Evolutionary conservation across 1,140 invertebrate genomes (phyloP), one percentile per base, ranked within the genome.

Genomic region (Nixonia krombeini): DNA sequence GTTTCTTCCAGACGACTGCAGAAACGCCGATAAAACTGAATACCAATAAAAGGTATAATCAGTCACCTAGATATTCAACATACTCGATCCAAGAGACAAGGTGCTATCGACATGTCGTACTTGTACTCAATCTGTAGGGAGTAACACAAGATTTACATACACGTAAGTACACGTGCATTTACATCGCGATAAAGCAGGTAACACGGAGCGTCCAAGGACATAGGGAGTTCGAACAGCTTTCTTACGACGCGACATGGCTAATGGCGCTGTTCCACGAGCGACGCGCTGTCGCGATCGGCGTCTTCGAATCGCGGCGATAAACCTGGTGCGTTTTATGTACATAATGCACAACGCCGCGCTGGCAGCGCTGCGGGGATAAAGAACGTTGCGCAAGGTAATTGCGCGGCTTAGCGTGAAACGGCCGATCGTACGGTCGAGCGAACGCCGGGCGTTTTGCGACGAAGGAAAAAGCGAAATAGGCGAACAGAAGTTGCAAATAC

Each of bases 371-470:
- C 28, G 21, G 49, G 63, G 42, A 59, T 47, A 51, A 15, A 47
- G 56, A 69, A 64, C 56, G 71, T 82, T 81, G 76, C 74, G 74
- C 78, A 79, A 81, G 56, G 57, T 76, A 80, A 80, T 80, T 80
- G 72, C 76, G 67, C 72, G 72, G 62, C 66, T 72, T 68, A 52
- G 53, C 69, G 70, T 76, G 66, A 77, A 79, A 79, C 70, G 66
- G 57, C 59, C 73, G 69, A 74, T 79, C 72, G 69, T 70, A 61
- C 53, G 69, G 63, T 79, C 71, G 71, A 69, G 49, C 46, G 55
- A 45, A 38, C 47, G 28, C 23, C 13, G 40, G 2, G 33, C 37
- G 61, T 72, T 75, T 73, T 70, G 57, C 64, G 31, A 67, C 55
- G 38, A 51, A 57, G 73, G 70, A 75, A 76, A 75, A 72, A 74